Base-by-base conservation (phyloP, 1,140 invertebrate genomes). In the Pararge aegeria region DNA sequence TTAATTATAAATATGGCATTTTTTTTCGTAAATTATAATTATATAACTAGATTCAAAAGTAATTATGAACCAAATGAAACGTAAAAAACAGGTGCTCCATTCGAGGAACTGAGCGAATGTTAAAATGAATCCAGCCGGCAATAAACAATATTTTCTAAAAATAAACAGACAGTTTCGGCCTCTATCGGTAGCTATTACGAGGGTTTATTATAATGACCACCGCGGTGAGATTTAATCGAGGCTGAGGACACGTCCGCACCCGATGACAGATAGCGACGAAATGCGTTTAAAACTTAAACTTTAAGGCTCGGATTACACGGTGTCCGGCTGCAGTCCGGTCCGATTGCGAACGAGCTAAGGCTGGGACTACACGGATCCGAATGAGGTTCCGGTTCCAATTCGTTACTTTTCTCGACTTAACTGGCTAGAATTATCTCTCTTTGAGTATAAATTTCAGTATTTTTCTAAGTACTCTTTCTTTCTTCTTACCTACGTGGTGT, bases 201-300 rank as follows among this genome's bases (percentile, higher is more conserved):
- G 67, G 70, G 56, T 74, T 81, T 83, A 82, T 79, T 81, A 78
- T 83, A 83, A 83, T 83, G 80, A 66, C 75, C 81, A 78, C 79
- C 79, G 75, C 68, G 75, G 68, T 61, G 68, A 79, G 83, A 83
- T 83, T 79, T 82, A 82, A 86, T 86, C 83, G 79, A 10, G 59
- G 24, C 53, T 60, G 53, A 53, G 64, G 70, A 70, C 68, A 70
- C 79, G 80, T 78, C 74, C 66, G 76, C 75, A 61, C 73, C 60
- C 75, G 83, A 86, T 86, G 83, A 86, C 80, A 82, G 83, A 86
- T 86, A 86, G 70, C 68, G 64, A 69, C 65, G 69, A 70, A 84
- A 75, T 80, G 75, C 75, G 66, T 78, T 81, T 75, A 72, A 78
- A 72, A 68, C 65, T 71, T 46, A 52, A 53, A 74, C 68, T 69